Conservation (phyloP, 2,888 invertebrate species). For the Eucera pruinosa region DNA sequence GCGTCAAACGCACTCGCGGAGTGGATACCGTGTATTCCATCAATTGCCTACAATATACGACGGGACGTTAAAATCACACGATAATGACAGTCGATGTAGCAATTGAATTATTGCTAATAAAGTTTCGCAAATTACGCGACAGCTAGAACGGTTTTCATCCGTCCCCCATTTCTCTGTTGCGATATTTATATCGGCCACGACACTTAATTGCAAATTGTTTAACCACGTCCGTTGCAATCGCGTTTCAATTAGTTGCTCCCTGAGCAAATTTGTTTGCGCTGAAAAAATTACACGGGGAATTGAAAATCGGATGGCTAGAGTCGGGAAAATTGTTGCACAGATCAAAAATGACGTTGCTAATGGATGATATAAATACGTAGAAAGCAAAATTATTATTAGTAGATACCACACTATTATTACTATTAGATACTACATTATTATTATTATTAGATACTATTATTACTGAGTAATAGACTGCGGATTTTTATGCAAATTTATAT, state of each 20-base stretch:
- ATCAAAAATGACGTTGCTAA: too few species aligned
- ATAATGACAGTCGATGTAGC: conserved; percentile 2
- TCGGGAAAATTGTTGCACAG: too few species aligned
- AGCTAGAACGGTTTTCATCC: not conserved
- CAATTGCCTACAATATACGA: conserved; percentile 1
- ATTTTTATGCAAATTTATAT: too few species aligned
- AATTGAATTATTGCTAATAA: conserved; percentile 31
- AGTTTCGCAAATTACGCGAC: conserved; percentile 7
- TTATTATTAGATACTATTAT: too few species aligned
- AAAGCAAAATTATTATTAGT: too few species aligned
- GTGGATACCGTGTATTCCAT: too few species aligned
- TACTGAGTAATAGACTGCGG: too few species aligned
- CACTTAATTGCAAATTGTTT: conserved; percentile 11
- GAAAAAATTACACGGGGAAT: too few species aligned
- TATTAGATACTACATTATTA: too few species aligned
- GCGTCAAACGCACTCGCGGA: conserved; percentile 4
- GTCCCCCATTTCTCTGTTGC: not conserved
- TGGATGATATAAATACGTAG: too few species aligned
- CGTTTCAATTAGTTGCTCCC: not conserved
- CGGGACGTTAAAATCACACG: conserved; percentile 8
- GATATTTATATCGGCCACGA: not conserved
- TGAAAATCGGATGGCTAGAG: too few species aligned
- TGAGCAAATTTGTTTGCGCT: not conserved
- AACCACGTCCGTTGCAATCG: not conserved
- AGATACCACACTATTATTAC: too few species aligned